Base-by-base conservation (phyloP, 2,113 vertebrate genomes). In the Xiphias gladius region DNA sequence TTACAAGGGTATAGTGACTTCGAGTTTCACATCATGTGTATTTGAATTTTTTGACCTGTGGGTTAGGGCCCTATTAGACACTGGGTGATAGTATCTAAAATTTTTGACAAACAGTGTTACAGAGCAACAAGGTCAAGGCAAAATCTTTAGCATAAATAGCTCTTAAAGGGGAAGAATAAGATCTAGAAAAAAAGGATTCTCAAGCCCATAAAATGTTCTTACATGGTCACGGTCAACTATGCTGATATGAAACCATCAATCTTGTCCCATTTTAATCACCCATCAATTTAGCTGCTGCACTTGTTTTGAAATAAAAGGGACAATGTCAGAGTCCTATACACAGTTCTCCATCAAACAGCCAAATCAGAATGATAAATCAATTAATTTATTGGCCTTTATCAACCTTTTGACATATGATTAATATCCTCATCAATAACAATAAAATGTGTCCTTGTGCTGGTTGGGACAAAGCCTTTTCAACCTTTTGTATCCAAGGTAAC, bases 351-450 rank as follows among this genome's bases (percentile, higher is more conserved):
- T 91, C 82, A 85, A 73, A 79, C 58, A 59, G 61, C 54, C 67
- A 67, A 41, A 52, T 89, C 55, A 65, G 86, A 86, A 91, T 86
- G 80, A 91, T 90, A 91, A 89, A 94, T 93, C 91, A 88, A 94
- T 93, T 86, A 87, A 90, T 93, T 90, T 87, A 91, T 89, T 90
- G 83, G 66, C 83, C 85, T 89, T 89, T 79, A 93, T 95, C 93
- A 94, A 94, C 89, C 91, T 86, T 85, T 71, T 89, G 80, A 88
- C 67, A 28, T 90, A 85, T 94, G 88, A 94, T 94, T 93, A 92
- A 94, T 92, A 93, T 88, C 93, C 86, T 80, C 83, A 93, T 94
- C 84, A 82, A 86, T 88, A 84, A 88, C 58, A 83, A 87, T 93
- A 88, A 89, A 92, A 92, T 0, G 69, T 79, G 89, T 91, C 93